Evolutionary conservation across 2,888 invertebrate genomes (phyloP), one percentile per base, ranked within the genome.

Genomic region (Agrochola macilenta): DNA sequence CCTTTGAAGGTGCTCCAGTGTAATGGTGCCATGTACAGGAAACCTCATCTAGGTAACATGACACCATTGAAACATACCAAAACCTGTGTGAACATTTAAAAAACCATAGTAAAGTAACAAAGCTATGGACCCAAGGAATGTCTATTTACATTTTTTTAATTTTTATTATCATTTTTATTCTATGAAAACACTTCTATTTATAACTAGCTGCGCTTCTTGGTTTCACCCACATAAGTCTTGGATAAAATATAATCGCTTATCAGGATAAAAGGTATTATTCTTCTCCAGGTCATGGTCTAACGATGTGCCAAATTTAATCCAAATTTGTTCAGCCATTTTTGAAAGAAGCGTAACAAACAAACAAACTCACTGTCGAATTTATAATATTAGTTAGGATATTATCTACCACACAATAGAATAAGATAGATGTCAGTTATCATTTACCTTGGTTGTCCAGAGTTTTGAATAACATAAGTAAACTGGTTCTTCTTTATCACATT

Each of bases 61-160:
- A 98, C 54, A 99, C 99, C 95, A 99, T 97, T 83, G 99, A 99
- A 82, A 99, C 97, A 95, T 99, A 99, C 99, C 99, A 99, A 95
- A 99, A 99, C 92, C 99, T 99, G 94, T 99, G 93, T 57, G 52
- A 63, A 70, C 71, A 77, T 63, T 20, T 9, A 52, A 52, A 54
- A 63, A 35, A 57, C 5, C 17, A 54, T 57, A 8, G 0, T n/a
- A 20, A 46, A 17, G 35, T 39, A 20, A n/a, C n/a, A n/a, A n/a
- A 69, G 5, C 1, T 52, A 30, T 30, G 26, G 11, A 65, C 23
- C 26, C 4, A 52, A 58, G 23, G 35, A 70, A n/a, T 26, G 20
- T 9, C 7, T 49, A 52, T 43, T 43, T 43, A 20, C 0, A 57
- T 5, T 4, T 1, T 43, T 9, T 43, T 43, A 0, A 43, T 9